Base-by-base conservation (phyloP, 2,888 invertebrate genomes). In the Phyto melanocephala region DNA sequence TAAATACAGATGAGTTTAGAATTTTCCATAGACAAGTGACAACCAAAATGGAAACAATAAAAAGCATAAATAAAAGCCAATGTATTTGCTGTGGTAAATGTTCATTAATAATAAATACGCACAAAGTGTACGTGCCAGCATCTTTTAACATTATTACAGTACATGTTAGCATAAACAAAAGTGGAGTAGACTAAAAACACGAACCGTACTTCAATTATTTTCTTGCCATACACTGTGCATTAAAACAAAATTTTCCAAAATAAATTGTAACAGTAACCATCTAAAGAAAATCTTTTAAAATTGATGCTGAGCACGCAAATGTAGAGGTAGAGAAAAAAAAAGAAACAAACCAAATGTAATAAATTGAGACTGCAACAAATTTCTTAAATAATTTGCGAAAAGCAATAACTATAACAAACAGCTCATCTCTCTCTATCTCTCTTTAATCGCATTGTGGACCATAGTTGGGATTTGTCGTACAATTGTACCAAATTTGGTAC, bases 61-160 rank as follows among this genome's bases (percentile, higher is more conserved):
- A n/a, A n/a, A 24, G 37, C 8, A 40, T 35, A 33, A 22, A 45
- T 22, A 28, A 63, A 37, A 24, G 13, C 17, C 13, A 62, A 35
- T 58, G n/a, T 22, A 13, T 54, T 15, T 20, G 15, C 35, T 65
- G 45, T 60, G 71, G 76, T 67, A 81, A 81, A 52, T 60, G 47
- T 72, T 76, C 76, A 81, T 81, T 77, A 81, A 81, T 75, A 80
- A 80, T 77, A 71, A 67, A 81, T 54, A 72, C 52, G 45, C 60
- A 71, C 52, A 40, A 45, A 52, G 20, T 35, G 67, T 56, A 62
- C 77, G 75, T 81, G 76, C 50, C 42, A 54, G 37, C 54, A 65
- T 70, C 70, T 17, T 42, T 56, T 33, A 33, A 17, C 15, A 58
- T 37, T 58, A 40, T 50, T 45, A 37, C 11, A 33, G 45, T 22